These are phyloP conservation scores for Drosophila siamana DNA, from an alignment of 2,888 invertebrate species.

Conservation along the genomic window DNA sequence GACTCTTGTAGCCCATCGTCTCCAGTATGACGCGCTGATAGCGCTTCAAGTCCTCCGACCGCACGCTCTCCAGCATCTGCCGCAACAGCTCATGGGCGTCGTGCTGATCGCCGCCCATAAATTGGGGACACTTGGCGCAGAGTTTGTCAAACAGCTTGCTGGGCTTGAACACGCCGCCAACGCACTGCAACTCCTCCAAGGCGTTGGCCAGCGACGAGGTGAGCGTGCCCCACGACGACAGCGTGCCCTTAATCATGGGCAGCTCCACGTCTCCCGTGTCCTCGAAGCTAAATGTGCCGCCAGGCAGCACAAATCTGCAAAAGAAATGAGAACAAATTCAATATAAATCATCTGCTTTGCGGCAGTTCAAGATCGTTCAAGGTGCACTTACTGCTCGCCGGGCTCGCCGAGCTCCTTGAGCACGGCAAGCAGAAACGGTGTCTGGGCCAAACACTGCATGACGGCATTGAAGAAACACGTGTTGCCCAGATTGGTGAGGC, in stretches of 20 bases:
- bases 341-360: too few relatives aligned
- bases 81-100: constrained; percentile 98
- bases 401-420: constrained; percentile 89
- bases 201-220: constrained; percentile 90
- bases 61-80: constrained; percentile 94
- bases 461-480: constrained; percentile 99
- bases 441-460: constrained; percentile 95
- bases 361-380: too few relatives aligned
- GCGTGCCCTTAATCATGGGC: constrained; percentile 88
- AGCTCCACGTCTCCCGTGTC: constrained; percentile 87
- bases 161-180: constrained; percentile 88
- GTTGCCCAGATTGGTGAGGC: constrained; percentile 96
- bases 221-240: constrained; percentile 90
- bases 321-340: too few relatives aligned
- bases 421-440: constrained; percentile 91
- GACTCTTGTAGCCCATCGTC: constrained; percentile 91
- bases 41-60: constrained; percentile 91
- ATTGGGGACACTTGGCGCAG: constrained; percentile 91
- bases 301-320: constrained; percentile 89
- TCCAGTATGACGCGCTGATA: constrained; percentile 93
- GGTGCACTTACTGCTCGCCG: constrained; percentile 87
- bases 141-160: constrained; percentile 88
- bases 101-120: constrained; percentile 97
- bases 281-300: constrained; percentile 88
- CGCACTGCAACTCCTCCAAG: constrained; percentile 89